Evolutionary conservation across 2,113 vertebrate species (phyloP), one percentile per base, ranked within the genome.

Genomic region (Saimiri boliviensis): DNA sequence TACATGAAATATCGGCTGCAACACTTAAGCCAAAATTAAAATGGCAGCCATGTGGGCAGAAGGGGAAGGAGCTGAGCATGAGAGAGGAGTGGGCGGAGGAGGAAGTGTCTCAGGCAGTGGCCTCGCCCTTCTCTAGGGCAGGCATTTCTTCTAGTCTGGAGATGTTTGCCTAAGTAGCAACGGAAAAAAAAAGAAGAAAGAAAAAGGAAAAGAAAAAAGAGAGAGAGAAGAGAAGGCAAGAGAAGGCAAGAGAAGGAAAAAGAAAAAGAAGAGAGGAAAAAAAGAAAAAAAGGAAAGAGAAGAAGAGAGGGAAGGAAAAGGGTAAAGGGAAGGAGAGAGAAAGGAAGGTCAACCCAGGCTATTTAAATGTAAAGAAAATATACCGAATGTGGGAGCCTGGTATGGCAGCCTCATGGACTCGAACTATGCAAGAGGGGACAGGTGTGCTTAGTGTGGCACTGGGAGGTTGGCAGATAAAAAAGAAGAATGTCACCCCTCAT

Each of bases 91-190:
- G n/a, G 45, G 40, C 17, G 54, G 68, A 25, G 10, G 56, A 20
- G 40, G 71, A 49, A 86, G 17, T 2, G 27, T 71, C 37, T 84
- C 6, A 0, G 27, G 45, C 45, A n/a, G 32, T 19, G 3, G 6
- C 52, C 88, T 32, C 19, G 1, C 19, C 11, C 56, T 16, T n/a
- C 49, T 76, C 54, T 86, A 54, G n/a, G 84, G 71, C 66, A 60
- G 92, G 58, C 10, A 37, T 35, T 45, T 56, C 56, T 47, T 74
- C 77, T 56, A 60, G 54, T 45, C 49, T 37, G 47, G 70, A 63
- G 83, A 74, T 54, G 42, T 52, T 73, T 91, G 91, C 86, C 80
- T 70, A 74, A 86, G 95, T 86, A 89, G 37, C 10, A 20, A n/a
- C 37, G 76, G 85, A 60, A 70, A 54, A 35, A 32, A 12, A 66